Conservation (phyloP, 2,113 vertebrate genomes). For the Tichodroma muraria region DNA sequence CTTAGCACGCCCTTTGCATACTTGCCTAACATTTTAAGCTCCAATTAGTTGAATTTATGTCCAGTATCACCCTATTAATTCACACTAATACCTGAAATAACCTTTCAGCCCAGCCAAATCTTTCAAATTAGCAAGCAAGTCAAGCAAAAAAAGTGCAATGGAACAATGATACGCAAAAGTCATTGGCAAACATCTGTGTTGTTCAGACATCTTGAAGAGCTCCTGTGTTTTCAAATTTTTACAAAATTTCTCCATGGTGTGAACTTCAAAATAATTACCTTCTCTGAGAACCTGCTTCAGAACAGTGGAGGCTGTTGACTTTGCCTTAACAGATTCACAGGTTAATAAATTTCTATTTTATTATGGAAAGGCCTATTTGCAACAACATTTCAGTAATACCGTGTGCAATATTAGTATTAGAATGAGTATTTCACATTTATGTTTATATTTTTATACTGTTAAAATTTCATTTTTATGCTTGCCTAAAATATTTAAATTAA, state of each 20-base stretch:
- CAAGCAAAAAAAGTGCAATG: neutral
- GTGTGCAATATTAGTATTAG: neutral
- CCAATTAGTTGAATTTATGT: constrained; percentile 21
- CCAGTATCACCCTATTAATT: neutral
- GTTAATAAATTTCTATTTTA: neutral
- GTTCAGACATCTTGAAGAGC: neutral
- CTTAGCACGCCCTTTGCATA: neutral
- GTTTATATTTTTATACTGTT: neutral
- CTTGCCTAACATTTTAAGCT: constrained; percentile 30
- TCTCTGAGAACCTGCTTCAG: neutral
- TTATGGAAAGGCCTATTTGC: neutral
- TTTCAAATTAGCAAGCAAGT: neutral
- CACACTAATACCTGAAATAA: neutral
- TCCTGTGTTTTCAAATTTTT: neutral
- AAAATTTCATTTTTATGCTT: neutral
- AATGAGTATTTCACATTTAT: neutral
- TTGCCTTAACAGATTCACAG: neutral
- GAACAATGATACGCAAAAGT: neutral
- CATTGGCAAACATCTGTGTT: neutral
- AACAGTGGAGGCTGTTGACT: neutral
- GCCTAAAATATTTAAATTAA: neutral
- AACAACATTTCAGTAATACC: neutral
- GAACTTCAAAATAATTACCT: neutral
- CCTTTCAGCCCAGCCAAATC: neutral
- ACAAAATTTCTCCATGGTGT: neutral